Evolutionary conservation across 2,888 invertebrate species (phyloP), one percentile per base, ranked within the genome.

Genomic region (Noctua comes): DNA sequence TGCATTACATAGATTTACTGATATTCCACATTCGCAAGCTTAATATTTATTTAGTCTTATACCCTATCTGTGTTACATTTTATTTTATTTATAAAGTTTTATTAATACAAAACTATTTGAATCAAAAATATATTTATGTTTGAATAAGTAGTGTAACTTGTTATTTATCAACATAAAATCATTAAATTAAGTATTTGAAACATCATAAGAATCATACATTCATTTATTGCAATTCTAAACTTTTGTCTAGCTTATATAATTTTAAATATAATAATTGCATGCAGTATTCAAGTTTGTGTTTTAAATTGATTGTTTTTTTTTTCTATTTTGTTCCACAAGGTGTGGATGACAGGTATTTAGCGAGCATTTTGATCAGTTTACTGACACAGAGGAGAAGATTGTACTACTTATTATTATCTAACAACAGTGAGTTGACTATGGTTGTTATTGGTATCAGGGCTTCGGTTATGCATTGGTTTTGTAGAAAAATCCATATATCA

Each of bases 321-420:
- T 85, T 80, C 88, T 91, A 91, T 92, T 92, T 92, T 93, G 90
- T 91, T 90, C 88, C 88, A 81, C 92, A 91, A 93, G 92, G 90
- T 88, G 84, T 93, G 93, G 90, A 92, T 91, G 90, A 92, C 93
- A 93, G 91, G 90, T 90, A 85, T 91, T 89, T 92, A 90, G 85
- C 90, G 84, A 90, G 90, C 89, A 87, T 88, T 89, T 88, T 88
- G 90, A 89, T 92, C 88, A 90, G 92, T 92, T 91, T 92, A 90
- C 90, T 88, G 88, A 89, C 90, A 82, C 90, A 90, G 89, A 86
- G 91, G 90, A 85, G 90, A 88, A 89, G 89, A 91, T 87, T 89
- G 84, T 82, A 82, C 89, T 66, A 86, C 85, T 86, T 87, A 86
- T 77, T 77, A 83, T 86, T 83, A 76, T 82, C 77, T 91, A 87